Evolutionary conservation across 2,113 vertebrate species (phyloP), one percentile per base, ranked within the genome.

Genomic region (Aplodontia rufa): DNA sequence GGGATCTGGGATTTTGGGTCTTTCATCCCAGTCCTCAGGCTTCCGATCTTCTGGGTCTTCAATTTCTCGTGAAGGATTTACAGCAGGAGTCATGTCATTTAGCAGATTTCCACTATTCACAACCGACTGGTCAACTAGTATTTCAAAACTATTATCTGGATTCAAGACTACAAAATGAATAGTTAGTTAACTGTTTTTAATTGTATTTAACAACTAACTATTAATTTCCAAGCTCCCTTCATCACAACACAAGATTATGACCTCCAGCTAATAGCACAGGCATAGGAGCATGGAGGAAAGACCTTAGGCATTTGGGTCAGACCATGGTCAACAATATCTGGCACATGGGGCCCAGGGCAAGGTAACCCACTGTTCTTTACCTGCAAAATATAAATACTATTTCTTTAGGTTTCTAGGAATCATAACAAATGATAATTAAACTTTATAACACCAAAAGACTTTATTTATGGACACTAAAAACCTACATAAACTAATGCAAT

Each of bases 11-110:
- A 99, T 99, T 98, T 99, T 99, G 49, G 99, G 98, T 93, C 99
- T 99, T 97, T 99, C 99, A 93, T 99, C 99, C 99, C 99, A 99
- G 97, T 99, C 99, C 87, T 99, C 99, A 0, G 99, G 99, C 60
- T 99, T 99, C 86, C 98, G 98, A 97, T 99, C 99, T 71, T 99
- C 99, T 0, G 99, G 99, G 94, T 99, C 99, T 94, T 99, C 99
- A 58, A 99, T 99, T 98, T 99, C 99, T 32, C 99, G 98, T 0
- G 99, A 93, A 30, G 99, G 99, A 97, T 99, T 99, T 55, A 99
- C 98, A 8, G 99, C 91, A 10, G 99, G 99, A 66, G 99, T 99
- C 99, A 99, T 97, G 96, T 99, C 99, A 9, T 98, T 99, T 35
- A 99, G 98, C 71, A 99, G 97, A 98, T 98, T 99, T 64, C 99